Evolutionary conservation across 2,113 vertebrate species (phyloP).

Genomic region (Diadophis punctatus): DNA sequence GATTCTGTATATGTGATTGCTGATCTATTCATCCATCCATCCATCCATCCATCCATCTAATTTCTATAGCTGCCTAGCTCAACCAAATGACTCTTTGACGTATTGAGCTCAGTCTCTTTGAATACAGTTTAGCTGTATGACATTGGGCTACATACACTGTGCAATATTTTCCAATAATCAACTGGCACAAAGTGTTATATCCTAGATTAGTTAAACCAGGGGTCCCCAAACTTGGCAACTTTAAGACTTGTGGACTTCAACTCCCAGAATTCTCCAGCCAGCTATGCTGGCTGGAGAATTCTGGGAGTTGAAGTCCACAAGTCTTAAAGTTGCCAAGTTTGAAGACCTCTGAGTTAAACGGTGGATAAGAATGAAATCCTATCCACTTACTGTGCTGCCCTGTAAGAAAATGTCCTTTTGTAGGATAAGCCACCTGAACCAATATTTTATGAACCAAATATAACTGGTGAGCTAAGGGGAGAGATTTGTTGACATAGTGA

Average conservation of each 20-base stretch:
- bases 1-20: not conserved
- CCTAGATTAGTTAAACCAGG: not conserved
- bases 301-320: too few relatives aligned
- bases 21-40: not conserved
- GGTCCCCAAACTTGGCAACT: too few relatives aligned
- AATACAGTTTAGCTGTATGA: not conserved
- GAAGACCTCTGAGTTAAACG: not conserved
- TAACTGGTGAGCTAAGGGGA: not conserved
- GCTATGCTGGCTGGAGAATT: too few relatives aligned
- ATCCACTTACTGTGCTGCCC: not conserved
- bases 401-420: not conserved
- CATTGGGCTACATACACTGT: not conserved
- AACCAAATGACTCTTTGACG: not conserved
- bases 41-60: not conserved
- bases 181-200: not conserved
- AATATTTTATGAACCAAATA: not conserved
- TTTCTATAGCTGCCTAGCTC: not conserved
- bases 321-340: too few relatives aligned
- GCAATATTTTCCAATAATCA: not conserved
- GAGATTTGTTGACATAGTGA: not conserved
- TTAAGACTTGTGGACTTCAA: too few relatives aligned
- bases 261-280: too few relatives aligned
- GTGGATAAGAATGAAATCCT: not conserved
- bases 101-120: not conserved
- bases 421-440: not conserved